Percentiles rank a stretch among this genome's conserved stretches.
phyloP scores from a whole-genome alignment of 2,888 invertebrate genomes.

The Thera britannica region DNA sequence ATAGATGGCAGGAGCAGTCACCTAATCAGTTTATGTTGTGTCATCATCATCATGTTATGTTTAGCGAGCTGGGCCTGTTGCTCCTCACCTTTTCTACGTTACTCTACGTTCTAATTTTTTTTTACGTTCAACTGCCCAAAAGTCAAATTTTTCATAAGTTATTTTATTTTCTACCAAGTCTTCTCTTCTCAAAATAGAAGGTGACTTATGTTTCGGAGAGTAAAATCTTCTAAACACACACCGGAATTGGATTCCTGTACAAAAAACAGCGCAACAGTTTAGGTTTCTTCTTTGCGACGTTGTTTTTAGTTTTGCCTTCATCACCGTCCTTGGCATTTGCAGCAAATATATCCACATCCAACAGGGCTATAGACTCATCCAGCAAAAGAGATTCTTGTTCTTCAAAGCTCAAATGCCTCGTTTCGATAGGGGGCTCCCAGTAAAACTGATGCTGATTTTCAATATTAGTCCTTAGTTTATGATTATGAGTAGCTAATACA shows the following conservation, averaged over 20 bases:
- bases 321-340: constrained; percentile 1
- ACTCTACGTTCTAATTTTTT: no score
- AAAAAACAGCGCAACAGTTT: constrained; percentile 36
- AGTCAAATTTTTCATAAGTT: no score
- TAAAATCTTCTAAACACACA: constrained; percentile 2
- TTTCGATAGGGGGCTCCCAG: constrained; percentile 52
- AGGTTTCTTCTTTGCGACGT: constrained; percentile 8
- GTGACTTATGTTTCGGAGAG: background rate
- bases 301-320: background rate
- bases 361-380: constrained; percentile 57
- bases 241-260: constrained; percentile 24
- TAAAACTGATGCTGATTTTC: constrained; percentile 53
- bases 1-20: no score
- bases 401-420: constrained; percentile 45
- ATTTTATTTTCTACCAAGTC: no score
- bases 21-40: no score
- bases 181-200: no score
- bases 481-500: constrained; percentile 65
- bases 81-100: no score
- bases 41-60: no score
- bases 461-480: constrained; percentile 60
- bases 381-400: constrained; percentile 58
- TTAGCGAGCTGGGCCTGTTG: no score
- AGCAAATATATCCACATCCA: constrained; percentile 47
- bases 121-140: no score